A percentile compares a stretch with the other conserved stretches of the same genome.
phyloP scores from a whole-genome alignment of 37 sponge, comb jelly and placozoan genomes.

The Ephydatia muelleri region DNA sequence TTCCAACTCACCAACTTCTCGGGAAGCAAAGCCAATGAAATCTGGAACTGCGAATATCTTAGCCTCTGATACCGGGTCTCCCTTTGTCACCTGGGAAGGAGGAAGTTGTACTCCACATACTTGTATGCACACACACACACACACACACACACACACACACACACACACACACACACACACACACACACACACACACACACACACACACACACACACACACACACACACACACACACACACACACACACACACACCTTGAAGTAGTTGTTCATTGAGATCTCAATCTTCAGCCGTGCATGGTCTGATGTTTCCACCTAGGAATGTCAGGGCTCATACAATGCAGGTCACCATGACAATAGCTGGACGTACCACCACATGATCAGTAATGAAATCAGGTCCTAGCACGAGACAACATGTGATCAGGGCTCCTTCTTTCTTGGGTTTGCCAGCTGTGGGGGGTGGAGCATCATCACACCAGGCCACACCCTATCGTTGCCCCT shows the following conservation, averaged over 20 bases:
- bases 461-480: not conserved
- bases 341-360: no score
- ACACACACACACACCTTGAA: slow-evolving; percentile 59
- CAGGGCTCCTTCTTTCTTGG: slow-evolving; percentile 85
- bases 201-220: slow-evolving; percentile 35
- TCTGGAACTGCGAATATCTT: slow-evolving; percentile 90
- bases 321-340: no score
- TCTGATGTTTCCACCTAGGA: slow-evolving; percentile 88
- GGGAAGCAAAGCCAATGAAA: slow-evolving; percentile 92
- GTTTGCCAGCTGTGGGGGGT: slow-evolving; percentile 78
- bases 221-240: slow-evolving; percentile 11
- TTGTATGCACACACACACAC: not conserved
- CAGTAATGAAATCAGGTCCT: slow-evolving; percentile 92
- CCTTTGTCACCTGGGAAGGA: slow-evolving; percentile 35
- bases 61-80: slow-evolving; percentile 53
- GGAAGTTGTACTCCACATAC: not conserved
- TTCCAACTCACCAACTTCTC: slow-evolving; percentile 74
- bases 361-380: slow-evolving; percentile 74
- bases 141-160: slow-evolving; percentile 8
- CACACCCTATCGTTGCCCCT: not conserved
- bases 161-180: not conserved
- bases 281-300: slow-evolving; percentile 87
- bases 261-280: slow-evolving; percentile 83
- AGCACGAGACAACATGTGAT: slow-evolving; percentile 83
- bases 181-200: slow-evolving; percentile 24